These are phyloP conservation scores for Cerceris ruficornis DNA, from an alignment of 2,888 invertebrate species.

Conservation along the genomic window DNA sequence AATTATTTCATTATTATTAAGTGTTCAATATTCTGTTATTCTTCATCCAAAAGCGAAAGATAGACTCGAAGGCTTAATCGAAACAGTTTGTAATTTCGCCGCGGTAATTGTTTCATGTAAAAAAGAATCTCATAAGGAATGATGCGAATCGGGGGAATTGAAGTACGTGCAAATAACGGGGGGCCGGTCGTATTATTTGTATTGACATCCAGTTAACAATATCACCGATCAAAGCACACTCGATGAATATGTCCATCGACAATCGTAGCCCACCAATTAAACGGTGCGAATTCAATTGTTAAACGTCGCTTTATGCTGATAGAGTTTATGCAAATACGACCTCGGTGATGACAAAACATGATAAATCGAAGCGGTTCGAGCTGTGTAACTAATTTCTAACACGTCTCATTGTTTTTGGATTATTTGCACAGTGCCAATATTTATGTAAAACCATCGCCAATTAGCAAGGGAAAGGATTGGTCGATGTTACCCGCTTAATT, in stretches of 20 bases:
- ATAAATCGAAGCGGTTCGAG: conserved; percentile 16
- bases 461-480: no score
- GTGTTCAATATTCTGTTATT: no score
- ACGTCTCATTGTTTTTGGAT: neutral
- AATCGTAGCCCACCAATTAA: conserved; percentile 7
- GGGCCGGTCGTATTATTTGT: neutral
- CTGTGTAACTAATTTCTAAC: neutral
- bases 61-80: no score
- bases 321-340: conserved; percentile 11
- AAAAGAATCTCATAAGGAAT: no score
- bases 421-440: neutral
- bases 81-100: no score
- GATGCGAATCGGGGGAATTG: neutral
- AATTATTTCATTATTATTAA: no score
- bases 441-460: no score
- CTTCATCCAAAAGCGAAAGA: no score
- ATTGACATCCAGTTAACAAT: neutral
- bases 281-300: conserved; percentile 9
- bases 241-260: neutral
- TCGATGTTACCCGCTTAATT: no score
- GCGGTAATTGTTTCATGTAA: no score
- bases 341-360: neutral
- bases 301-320: conserved; percentile 15
- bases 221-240: neutral
- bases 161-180: neutral